Conservation (phyloP, 2,888 invertebrate species). For the Priocnemis perturbator region DNA sequence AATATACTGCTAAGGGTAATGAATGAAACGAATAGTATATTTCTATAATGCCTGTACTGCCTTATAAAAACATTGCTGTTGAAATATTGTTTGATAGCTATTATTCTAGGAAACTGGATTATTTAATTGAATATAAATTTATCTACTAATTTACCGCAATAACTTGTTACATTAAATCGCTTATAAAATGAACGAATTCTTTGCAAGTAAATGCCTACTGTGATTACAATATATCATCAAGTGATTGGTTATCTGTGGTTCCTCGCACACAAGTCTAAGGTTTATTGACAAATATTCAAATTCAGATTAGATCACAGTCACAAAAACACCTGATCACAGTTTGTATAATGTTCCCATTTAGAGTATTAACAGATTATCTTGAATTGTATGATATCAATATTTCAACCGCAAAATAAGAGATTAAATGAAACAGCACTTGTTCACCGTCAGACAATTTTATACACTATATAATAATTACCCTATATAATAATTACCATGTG, state of each 20-base stretch:
- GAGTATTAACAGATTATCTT: neutral
- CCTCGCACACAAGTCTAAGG: slow-evolving; percentile 62
- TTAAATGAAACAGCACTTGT: neutral
- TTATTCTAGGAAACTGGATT: neutral
- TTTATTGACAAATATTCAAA: slow-evolving; percentile 14
- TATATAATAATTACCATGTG: too few species aligned
- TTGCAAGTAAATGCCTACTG: slow-evolving; percentile 8
- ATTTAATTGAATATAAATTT: too few species aligned
- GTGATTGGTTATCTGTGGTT: slow-evolving; percentile 52
- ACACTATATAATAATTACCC: too few species aligned
- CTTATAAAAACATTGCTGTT: too few species aligned
- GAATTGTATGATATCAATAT: neutral
- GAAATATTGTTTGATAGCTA: neutral
- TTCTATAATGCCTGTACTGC: too few species aligned
- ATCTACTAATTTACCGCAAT: too few species aligned
- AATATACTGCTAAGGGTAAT: neutral
- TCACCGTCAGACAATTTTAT: too few species aligned
- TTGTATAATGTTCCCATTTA: slow-evolving; percentile 5
- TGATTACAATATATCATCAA: slow-evolving; percentile 39
- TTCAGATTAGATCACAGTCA: too few species aligned
- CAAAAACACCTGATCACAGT: neutral
- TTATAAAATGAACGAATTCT: too few species aligned
- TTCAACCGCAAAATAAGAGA: neutral
- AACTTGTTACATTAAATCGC: too few species aligned
- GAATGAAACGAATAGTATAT: too few species aligned